Evolutionary conservation across 2,888 invertebrate species (phyloP).

Genomic region (Gryllus longicercus): DNA sequence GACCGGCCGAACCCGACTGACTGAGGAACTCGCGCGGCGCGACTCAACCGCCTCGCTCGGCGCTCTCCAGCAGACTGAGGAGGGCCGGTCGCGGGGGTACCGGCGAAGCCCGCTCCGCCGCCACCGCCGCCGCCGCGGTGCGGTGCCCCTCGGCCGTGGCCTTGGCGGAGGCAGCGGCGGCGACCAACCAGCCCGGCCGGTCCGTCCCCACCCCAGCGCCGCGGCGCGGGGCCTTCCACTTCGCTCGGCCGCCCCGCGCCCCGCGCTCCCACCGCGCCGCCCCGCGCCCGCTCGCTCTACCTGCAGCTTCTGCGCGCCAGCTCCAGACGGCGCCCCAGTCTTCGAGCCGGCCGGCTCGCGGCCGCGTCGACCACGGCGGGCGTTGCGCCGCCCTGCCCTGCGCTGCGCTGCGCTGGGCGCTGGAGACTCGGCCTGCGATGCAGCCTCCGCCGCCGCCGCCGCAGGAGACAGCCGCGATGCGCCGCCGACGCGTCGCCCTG

Average conservation of each 20-base stretch:
- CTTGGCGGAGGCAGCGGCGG: constrained; percentile 26
- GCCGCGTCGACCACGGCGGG: too few relatives aligned
- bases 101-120: constrained; percentile 21
- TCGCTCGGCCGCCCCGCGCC: too few relatives aligned
- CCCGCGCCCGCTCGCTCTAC: background rate
- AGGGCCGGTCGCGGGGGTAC: background rate
- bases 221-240: background rate
- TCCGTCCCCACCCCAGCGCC: constrained; percentile 21
- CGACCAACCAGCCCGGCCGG: constrained; percentile 24
- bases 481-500: too few relatives aligned
- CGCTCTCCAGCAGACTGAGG: constrained; percentile 23
- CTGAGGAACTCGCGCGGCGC: background rate
- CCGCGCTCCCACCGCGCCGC: too few relatives aligned
- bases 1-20: constrained; percentile 21
- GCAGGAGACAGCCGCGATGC: too few relatives aligned
- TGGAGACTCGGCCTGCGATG: background rate
- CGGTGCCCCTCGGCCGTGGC: constrained; percentile 32
- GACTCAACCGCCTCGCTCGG: background rate
- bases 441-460: too few relatives aligned
- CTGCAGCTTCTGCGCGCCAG: constrained; percentile 24
- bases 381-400: background rate
- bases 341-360: background rate
- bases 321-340: constrained; percentile 28
- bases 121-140: constrained; percentile 26
- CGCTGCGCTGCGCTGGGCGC: background rate